phyloP scores from a whole-genome alignment of 2,888 invertebrate species.

The Drosophila longiperda region DNA sequence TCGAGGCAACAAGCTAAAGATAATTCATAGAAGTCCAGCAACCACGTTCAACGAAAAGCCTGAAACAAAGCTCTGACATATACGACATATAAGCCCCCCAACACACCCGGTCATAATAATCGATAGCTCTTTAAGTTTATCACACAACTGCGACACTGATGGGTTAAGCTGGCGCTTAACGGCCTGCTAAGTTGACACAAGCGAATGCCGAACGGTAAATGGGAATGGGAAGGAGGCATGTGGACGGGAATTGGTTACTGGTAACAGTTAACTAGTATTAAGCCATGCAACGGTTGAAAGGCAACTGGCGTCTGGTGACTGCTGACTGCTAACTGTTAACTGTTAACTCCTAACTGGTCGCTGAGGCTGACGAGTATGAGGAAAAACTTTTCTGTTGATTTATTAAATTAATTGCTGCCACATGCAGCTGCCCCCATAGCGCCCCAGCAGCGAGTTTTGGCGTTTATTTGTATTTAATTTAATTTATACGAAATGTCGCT shows the following conservation, averaged over 20 bases:
- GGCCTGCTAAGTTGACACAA: slow-evolving; percentile 71
- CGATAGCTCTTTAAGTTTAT: slow-evolving; percentile 74
- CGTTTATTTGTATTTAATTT: slow-evolving; percentile 78
- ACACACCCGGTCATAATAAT: slow-evolving; percentile 54
- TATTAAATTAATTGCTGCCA: slow-evolving; percentile 81
- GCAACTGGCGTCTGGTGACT: not conserved
- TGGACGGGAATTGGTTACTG: not conserved
- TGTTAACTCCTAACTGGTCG: slow-evolving; percentile 9
- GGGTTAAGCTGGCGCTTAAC: slow-evolving; percentile 76
- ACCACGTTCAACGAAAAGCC: slow-evolving; percentile 45
- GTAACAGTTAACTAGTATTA: not conserved
- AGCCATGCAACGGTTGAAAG: not conserved
- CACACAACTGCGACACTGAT: slow-evolving; percentile 69
- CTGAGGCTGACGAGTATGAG: slow-evolving; percentile 29
- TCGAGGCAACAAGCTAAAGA: slow-evolving; percentile 18
- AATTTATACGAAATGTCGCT: slow-evolving; percentile 67
- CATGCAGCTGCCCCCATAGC: slow-evolving; percentile 47
- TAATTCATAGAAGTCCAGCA: slow-evolving; percentile 21
- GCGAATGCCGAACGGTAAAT: slow-evolving; percentile 24
- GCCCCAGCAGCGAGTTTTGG: slow-evolving; percentile 26
- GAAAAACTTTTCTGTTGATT: slow-evolving; percentile 78
- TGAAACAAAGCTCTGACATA: slow-evolving; percentile 28
- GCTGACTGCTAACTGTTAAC: slow-evolving; percentile 10
- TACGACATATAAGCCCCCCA: not conserved
- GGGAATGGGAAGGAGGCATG: not conserved